Base-by-base conservation (phyloP, 2,797 vertebrate species). In the Pogoniulus pusillus region DNA sequence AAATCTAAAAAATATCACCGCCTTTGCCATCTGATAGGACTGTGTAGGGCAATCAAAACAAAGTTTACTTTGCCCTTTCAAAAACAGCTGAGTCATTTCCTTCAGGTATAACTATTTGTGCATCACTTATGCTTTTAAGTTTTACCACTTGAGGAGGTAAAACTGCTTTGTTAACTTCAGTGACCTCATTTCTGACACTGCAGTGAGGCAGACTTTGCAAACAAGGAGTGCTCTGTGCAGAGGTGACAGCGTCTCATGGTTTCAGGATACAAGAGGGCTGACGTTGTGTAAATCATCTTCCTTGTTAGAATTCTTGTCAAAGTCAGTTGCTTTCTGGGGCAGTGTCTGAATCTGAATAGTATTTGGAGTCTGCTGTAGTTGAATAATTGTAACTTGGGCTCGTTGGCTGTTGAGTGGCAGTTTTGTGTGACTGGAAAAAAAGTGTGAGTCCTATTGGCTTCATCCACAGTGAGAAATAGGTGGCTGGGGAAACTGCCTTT, bases 41-140 rank as follows among this genome's bases (percentile, higher is more conserved):
- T 60, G 0, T 0, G 0, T 15, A 30, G 70, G 17, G 51, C n/a
- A 32, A 5, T 41, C 22, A 47, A n/a, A 71, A 65, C n/a, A 0
- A 51, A 47, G n/a, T 43, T 66, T 5, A 5, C 55, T 87, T 58
- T 70, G 51, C 27, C 51, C 3, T 0, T 54, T 74, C 39, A 84
- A 54, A 57, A 89, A 19, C 45, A 41, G 30, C 32, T 51, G n/a
- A 85, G 64, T 87, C 0, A 27, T 62, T 94, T 89, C 55, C 37
- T 89, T 87, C 34, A 81, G 27, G 4, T 82, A 23, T 63, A 73
- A 53, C 14, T 59, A 1, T 76, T 85, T 59, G 8, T 62, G 14
- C 65, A 30, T 83, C n/a, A 27, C 16, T 78, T 84, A 24, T 7
- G 23, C 45, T 78, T 89, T 79, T 83, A 34, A 29, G 37, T 87